phyloP scores from a whole-genome alignment of 1,140 invertebrate species.

The Saccostrea glomerata region DNA sequence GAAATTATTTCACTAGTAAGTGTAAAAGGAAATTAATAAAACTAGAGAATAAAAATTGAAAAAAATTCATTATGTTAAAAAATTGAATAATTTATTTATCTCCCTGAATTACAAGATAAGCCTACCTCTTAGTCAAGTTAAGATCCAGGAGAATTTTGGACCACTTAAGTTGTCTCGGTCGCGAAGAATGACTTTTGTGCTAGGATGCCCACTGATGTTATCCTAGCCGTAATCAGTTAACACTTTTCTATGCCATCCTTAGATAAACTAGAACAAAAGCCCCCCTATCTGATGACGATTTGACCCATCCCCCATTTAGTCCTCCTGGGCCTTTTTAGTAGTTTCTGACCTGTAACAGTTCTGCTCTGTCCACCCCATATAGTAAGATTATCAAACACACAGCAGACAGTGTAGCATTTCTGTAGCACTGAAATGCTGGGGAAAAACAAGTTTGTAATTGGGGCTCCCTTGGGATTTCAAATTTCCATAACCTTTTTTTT shows the following conservation, averaged over 20 bases:
- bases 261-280: slow-evolving; percentile 36
- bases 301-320: background rate
- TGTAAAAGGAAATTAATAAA: too few relatives aligned
- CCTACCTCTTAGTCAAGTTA: background rate
- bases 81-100: background rate
- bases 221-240: slow-evolving; percentile 18
- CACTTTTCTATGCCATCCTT: slow-evolving; percentile 35
- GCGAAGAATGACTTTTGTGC: slow-evolving; percentile 24
- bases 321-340: background rate
- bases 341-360: slow-evolving; percentile 26
- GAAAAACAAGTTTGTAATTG: background rate
- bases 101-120: background rate
- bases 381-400: background rate
- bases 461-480: background rate
- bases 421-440: background rate
- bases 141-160: background rate
- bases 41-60: too few relatives aligned
- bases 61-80: background rate
- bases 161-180: background rate
- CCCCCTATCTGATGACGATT: background rate
- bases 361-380: background rate
- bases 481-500: background rate
- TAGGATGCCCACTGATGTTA: slow-evolving; percentile 22
- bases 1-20: too few relatives aligned
- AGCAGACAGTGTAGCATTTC: slow-evolving; percentile 15